Percentiles rank a stretch among this genome's conserved stretches.
phyloP scores from a whole-genome alignment of 37 sponge, comb jelly and placozoan species.

The Crambe crambe region DNA sequence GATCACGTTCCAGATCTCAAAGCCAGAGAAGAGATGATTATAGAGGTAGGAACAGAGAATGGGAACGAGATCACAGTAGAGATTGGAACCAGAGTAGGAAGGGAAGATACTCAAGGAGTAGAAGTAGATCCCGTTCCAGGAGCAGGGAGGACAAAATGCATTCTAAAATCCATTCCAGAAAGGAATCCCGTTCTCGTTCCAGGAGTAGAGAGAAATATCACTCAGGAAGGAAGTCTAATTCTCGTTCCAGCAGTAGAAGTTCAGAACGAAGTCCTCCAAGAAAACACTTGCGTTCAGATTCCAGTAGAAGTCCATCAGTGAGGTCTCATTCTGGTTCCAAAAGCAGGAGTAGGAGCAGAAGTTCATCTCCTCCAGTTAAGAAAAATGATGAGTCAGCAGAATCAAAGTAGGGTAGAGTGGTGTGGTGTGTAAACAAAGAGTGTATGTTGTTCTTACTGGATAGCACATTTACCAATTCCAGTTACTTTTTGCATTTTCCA shows the following conservation, averaged over 20 bases:
- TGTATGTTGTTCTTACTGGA: no score
- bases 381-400: no score
- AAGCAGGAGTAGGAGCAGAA: no score
- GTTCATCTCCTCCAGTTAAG: no score
- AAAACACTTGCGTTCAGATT: no score
- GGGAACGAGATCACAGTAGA: background rate
- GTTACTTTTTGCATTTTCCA: no score
- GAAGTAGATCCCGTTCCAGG: constrained; percentile 12
- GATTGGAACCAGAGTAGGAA: background rate
- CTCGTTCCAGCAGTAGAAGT: constrained; percentile 2
- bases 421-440: background rate
- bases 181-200: no score
- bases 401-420: background rate
- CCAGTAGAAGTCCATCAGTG: no score
- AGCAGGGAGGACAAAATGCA: background rate
- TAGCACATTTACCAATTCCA: no score
- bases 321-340: no score
- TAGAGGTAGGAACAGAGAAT: background rate
- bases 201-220: background rate
- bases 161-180: no score
- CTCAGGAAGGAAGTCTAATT: background rate
- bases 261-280: no score
- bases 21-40: background rate
- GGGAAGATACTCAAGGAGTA: background rate
- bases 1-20: background rate